These are phyloP conservation scores for Scartelaos histophorus DNA, from an alignment of 2,113 vertebrate species.

Conservation along the genomic window DNA sequence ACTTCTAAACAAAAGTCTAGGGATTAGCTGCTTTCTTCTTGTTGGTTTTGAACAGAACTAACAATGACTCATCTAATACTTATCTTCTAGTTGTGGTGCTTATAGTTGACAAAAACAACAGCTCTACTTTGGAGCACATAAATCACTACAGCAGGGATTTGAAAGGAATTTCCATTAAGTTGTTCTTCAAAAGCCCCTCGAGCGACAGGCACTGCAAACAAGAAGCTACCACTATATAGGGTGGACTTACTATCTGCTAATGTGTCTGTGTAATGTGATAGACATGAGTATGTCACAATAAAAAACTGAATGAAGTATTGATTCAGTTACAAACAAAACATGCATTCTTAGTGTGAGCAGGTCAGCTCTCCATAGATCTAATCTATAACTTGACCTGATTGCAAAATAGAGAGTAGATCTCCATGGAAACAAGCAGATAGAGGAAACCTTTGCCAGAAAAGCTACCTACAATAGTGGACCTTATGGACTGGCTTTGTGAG, in stretches of 20 bases:
- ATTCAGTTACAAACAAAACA: too few species aligned
- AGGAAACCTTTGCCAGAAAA: too few species aligned
- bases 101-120: not conserved
- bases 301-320: too few species aligned
- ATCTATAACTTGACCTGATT: too few species aligned
- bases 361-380: too few species aligned
- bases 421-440: too few species aligned
- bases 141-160: not conserved
- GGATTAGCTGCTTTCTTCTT: constrained; percentile 10
- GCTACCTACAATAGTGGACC: too few species aligned
- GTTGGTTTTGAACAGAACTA: constrained; percentile 38
- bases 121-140: not conserved
- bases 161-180: not conserved
- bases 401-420: too few species aligned
- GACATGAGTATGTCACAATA: too few species aligned
- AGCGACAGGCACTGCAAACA: not conserved
- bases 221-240: not conserved
- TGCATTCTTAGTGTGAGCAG: too few species aligned
- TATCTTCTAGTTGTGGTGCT: constrained; percentile 22
- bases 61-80: constrained; percentile 39
- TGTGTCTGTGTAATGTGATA: not conserved
- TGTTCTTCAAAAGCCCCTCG: not conserved
- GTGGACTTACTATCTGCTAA: not conserved
- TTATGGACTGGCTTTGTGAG: not conserved
- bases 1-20: constrained; percentile 14